Percentiles rank a stretch among this genome's conserved stretches.
Conservation (phyloP, 2,113 vertebrate genomes). For the Pontoporia blainvillei region DNA sequence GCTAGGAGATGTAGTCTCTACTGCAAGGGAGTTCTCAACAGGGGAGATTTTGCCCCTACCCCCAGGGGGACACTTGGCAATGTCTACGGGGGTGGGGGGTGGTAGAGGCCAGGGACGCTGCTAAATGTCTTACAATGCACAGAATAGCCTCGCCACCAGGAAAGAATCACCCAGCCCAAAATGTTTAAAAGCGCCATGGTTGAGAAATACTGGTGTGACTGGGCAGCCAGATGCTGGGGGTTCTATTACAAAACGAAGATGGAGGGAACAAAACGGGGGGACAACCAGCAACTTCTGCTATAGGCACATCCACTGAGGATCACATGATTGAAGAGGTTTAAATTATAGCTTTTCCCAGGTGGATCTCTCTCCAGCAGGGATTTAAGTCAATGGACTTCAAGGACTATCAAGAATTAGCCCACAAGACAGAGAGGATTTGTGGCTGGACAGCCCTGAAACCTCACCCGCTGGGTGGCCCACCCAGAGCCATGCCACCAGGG, state of each 20-base stretch:
- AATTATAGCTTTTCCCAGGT: conserved; percentile 29
- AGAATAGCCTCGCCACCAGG: neutral
- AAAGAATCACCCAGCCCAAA: neutral
- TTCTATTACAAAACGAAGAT: neutral
- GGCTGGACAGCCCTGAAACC: conserved; percentile 10
- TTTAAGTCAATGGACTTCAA: conserved; percentile 26
- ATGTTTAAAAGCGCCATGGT: neutral
- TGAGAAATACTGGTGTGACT: neutral
- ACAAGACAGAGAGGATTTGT: conserved; percentile 45
- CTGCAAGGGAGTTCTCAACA: neutral
- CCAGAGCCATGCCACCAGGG: neutral
- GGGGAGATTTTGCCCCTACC: neutral
- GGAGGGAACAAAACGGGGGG: neutral
- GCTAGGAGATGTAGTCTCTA: neutral
- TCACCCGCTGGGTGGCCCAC: conserved; percentile 54
- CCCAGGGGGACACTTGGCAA: neutral
- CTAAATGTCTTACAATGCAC: neutral
- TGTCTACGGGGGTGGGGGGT: neutral
- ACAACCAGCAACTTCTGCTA: neutral
- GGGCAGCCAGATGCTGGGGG: neutral
- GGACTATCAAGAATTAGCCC: conserved; percentile 43
- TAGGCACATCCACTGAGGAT: neutral
- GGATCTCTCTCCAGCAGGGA: conserved; percentile 32
- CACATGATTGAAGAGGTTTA: neutral
- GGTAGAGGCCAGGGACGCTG: neutral